phyloP scores from a whole-genome alignment of 2,113 vertebrate genomes.

The Callipepla squamata region DNA sequence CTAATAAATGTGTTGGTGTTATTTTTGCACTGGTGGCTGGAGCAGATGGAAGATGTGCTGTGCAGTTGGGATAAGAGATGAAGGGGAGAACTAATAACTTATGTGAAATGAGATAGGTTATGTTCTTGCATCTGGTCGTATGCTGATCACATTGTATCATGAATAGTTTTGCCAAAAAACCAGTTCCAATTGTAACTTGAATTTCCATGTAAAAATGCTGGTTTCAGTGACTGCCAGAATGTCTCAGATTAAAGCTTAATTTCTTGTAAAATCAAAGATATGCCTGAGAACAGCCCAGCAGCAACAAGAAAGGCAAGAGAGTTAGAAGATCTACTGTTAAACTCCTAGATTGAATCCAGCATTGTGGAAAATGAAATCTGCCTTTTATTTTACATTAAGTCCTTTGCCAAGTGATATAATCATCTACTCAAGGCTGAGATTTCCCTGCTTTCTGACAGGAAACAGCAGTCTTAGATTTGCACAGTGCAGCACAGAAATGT shows the following conservation, averaged over 20 bases:
- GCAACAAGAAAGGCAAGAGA: not conserved
- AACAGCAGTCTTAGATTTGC: not conserved
- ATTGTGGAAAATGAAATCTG: not conserved
- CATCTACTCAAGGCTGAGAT: not conserved
- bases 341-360: not conserved
- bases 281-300: not conserved
- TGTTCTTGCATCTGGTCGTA: constrained; percentile 14
- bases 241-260: not conserved
- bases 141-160: not conserved
- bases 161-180: constrained; percentile 13
- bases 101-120: not conserved
- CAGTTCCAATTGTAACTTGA: not conserved
- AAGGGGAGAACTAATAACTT: constrained; percentile 15
- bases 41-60: constrained; percentile 32
- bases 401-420: not conserved
- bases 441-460: not conserved
- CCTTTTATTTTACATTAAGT: not conserved
- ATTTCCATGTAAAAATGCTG: not conserved
- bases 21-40: not conserved
- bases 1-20: not conserved
- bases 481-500: not conserved
- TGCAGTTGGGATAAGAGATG: not conserved
- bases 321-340: not conserved
- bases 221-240: not conserved
- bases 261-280: not conserved